Evolutionary conservation across 2,888 invertebrate genomes (phyloP).

Genomic region (Drosophila incognita): DNA sequence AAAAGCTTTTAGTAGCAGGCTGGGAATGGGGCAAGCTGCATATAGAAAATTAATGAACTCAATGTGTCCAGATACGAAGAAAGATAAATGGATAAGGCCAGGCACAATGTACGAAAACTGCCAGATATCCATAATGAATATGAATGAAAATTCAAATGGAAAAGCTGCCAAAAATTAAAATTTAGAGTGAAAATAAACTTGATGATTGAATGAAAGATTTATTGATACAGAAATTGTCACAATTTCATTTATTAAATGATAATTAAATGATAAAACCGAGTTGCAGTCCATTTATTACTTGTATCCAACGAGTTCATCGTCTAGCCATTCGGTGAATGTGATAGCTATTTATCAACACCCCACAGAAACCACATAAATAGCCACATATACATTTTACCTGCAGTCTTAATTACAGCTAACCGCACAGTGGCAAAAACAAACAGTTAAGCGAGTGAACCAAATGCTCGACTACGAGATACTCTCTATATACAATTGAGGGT

Average conservation of each 20-base stretch:
- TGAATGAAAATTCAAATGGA: slow-evolving; percentile 29
- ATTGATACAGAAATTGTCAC: background rate
- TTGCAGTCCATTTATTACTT: slow-evolving; percentile 7
- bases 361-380: slow-evolving; percentile 23
- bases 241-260: slow-evolving; percentile 1
- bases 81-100: slow-evolving; percentile 29
- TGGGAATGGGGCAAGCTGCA: background rate
- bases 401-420: slow-evolving; percentile 57
- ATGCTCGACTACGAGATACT: background rate
- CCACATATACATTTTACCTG: slow-evolving; percentile 26
- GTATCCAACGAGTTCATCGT: slow-evolving; percentile 30
- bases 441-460: background rate
- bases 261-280: background rate
- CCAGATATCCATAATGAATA: slow-evolving; percentile 44
- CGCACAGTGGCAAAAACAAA: slow-evolving; percentile 25
- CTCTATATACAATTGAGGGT: background rate
- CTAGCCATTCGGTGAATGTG: slow-evolving; percentile 31
- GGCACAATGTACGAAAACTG: slow-evolving; percentile 38
- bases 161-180: background rate
- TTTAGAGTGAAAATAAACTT: background rate
- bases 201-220: background rate
- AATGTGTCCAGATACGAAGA: slow-evolving; percentile 6
- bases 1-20: slow-evolving; percentile 33
- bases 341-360: slow-evolving; percentile 40
- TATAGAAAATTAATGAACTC: slow-evolving; percentile 54